Conservation (phyloP, 2,888 invertebrate species). For the Agriopis marginaria region DNA sequence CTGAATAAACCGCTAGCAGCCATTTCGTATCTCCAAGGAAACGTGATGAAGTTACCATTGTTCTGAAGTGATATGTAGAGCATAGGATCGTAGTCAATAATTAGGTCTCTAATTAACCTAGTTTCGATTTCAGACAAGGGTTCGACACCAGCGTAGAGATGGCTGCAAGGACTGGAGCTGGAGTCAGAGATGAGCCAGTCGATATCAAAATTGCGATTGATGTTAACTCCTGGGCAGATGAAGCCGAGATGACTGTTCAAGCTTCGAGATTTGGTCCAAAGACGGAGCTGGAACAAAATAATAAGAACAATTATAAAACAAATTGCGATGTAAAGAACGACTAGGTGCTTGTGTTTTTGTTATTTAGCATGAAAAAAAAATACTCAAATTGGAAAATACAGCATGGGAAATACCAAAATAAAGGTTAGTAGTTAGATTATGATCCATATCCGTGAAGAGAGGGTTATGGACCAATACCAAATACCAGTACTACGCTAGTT, state of each 20-base stretch:
- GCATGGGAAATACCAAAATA: too few relatives aligned
- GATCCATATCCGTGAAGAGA: too few relatives aligned
- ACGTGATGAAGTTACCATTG: constrained; percentile 89
- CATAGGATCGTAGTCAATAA: constrained; percentile 79
- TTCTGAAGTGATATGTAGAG: constrained; percentile 92
- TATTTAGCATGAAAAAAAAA: too few relatives aligned
- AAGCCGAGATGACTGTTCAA: constrained; percentile 62
- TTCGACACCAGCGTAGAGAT: constrained; percentile 87
- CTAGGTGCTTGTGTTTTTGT: too few relatives aligned
- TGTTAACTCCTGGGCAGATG: constrained; percentile 89
- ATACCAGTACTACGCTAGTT: too few relatives aligned
- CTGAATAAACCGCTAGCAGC: constrained; percentile 74
- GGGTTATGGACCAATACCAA: too few relatives aligned
- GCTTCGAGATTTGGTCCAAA: constrained; percentile 90
- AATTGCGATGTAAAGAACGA: neutral
- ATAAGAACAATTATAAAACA: neutral
- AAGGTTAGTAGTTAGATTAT: too few relatives aligned
- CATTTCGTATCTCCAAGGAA: constrained; percentile 89
- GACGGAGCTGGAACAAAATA: constrained; percentile 80
- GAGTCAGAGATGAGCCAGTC: constrained; percentile 89
- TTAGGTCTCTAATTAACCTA: constrained; percentile 82
- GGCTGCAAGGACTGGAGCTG: constrained; percentile 86
- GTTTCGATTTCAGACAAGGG: constrained; percentile 90
- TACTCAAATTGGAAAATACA: too few relatives aligned
- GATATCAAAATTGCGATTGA: constrained; percentile 91